Evolutionary conservation across 2,888 invertebrate species (phyloP).

Genomic region (Prenolepis imparis): DNA sequence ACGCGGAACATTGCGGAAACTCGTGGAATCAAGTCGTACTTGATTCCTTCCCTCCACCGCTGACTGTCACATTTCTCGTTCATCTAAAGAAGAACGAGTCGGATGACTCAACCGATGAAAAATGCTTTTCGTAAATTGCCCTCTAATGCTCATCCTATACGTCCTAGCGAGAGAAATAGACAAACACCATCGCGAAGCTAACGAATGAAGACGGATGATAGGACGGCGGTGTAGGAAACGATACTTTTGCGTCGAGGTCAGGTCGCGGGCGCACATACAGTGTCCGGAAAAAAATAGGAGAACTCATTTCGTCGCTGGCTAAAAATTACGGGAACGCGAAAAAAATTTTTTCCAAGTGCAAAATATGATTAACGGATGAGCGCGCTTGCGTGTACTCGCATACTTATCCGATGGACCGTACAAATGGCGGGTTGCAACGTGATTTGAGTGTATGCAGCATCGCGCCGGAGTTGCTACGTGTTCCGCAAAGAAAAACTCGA

Average conservation of each 20-base stretch:
- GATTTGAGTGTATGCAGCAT: slow-evolving; percentile 21
- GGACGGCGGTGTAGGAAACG: slow-evolving; percentile 62
- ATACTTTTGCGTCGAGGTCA: slow-evolving; percentile 56
- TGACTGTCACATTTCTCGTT: not conserved
- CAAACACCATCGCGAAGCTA: slow-evolving; percentile 28
- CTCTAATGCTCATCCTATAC: not conserved
- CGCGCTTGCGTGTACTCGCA: slow-evolving; percentile 45
- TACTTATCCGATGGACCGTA: slow-evolving; percentile 65
- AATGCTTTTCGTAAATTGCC: slow-evolving; percentile 11
- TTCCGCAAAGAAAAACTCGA: slow-evolving; percentile 41
- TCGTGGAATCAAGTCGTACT: slow-evolving; percentile 25
- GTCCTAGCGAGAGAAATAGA: not conserved
- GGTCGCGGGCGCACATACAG: not conserved
- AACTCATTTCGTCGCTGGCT: slow-evolving; percentile 61
- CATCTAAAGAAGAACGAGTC: not conserved
- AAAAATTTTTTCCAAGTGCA: slow-evolving; percentile 68
- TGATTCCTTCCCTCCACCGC: not conserved
- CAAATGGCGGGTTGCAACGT: slow-evolving; percentile 58
- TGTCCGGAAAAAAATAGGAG: slow-evolving; percentile 64
- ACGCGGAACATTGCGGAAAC: slow-evolving; percentile 2
- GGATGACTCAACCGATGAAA: not conserved
- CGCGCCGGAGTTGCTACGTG: not conserved
- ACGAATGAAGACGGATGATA: slow-evolving; percentile 74
- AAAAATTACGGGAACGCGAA: slow-evolving; percentile 64
- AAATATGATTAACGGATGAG: slow-evolving; percentile 73